A percentile compares a stretch with the other conserved stretches of the same genome.
Evolutionary conservation across 1,140 invertebrate species (phyloP).

Genomic region (Drosophila albomicans): DNA sequence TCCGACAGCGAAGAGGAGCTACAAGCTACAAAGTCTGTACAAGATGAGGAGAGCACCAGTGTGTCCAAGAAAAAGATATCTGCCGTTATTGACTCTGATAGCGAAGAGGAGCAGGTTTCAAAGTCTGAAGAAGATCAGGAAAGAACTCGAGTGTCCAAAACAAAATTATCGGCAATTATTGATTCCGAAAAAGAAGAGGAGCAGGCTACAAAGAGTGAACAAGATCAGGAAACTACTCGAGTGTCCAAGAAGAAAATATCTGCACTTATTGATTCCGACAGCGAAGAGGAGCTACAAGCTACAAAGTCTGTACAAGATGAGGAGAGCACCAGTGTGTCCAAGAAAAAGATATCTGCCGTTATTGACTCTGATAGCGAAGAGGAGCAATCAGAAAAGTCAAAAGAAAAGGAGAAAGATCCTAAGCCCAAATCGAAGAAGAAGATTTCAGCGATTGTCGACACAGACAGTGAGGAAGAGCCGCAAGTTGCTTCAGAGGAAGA

Average conservation of each 20-base stretch:
- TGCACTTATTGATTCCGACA: slow-evolving; percentile 33
- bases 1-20: slow-evolving; percentile 27
- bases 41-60: not conserved
- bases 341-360: slow-evolving; percentile 49
- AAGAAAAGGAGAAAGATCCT: not conserved
- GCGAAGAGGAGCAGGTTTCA: slow-evolving; percentile 48
- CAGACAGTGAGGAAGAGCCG: slow-evolving; percentile 42
- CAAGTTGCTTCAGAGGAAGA: not conserved
- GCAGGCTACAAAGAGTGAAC: not conserved
- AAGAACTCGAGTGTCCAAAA: not conserved
- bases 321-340: not conserved
- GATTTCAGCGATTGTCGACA: slow-evolving; percentile 46
- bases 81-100: slow-evolving; percentile 59
- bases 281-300: slow-evolving; percentile 12
- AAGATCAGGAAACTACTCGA: not conserved
- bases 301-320: not conserved
- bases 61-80: slow-evolving; percentile 45
- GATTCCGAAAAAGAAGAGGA: slow-evolving; percentile 37
- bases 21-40: not conserved
- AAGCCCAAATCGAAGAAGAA: slow-evolving; percentile 33
- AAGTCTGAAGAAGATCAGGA: no score
- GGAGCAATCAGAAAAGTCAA: slow-evolving; percentile 3
- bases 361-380: slow-evolving; percentile 62
- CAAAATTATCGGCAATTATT: slow-evolving; percentile 28
- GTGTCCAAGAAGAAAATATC: slow-evolving; percentile 21